Percentiles rank a stretch among this genome's conserved stretches.
These are phyloP conservation scores for Pygocentrus nattereri DNA, from an alignment of 2,797 vertebrate species.

Conservation along the genomic window DNA sequence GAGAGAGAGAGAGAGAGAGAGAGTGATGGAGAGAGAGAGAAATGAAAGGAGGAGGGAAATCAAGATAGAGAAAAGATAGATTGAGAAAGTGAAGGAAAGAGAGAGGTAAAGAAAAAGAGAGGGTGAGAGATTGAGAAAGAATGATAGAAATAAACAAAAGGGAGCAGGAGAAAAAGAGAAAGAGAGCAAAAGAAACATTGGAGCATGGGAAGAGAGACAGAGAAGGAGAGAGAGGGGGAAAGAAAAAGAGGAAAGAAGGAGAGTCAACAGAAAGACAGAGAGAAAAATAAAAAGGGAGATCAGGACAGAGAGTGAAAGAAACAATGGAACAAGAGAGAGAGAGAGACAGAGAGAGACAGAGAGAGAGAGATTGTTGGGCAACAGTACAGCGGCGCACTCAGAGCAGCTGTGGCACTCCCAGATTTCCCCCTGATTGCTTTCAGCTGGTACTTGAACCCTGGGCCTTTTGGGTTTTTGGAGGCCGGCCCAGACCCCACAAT, in stretches of 20 bases:
- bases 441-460: constrained; percentile 99
- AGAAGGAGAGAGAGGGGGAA: not conserved
- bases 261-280: not conserved
- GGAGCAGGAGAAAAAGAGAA: not conserved
- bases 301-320: not conserved
- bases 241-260: constrained; percentile 62
- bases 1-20: constrained; percentile 67
- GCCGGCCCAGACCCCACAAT: constrained; percentile 99
- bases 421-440: constrained; percentile 99
- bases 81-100: too few relatives aligned
- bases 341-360: constrained; percentile 62
- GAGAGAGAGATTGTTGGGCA: constrained; percentile 73
- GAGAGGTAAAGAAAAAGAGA: too few relatives aligned
- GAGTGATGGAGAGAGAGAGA: constrained; percentile 22
- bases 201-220: not conserved
- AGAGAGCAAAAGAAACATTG: not conserved
- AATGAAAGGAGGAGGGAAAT: constrained; percentile 65
- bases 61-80: not conserved
- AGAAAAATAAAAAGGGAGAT: not conserved
- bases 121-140: too few relatives aligned
- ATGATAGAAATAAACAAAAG: too few relatives aligned
- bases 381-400: constrained; percentile 79
- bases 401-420: constrained; percentile 99
- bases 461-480: constrained; percentile 98
- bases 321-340: constrained; percentile 17